Conservation (phyloP, 2,797 vertebrate species). For the Catharus ustulatus region DNA sequence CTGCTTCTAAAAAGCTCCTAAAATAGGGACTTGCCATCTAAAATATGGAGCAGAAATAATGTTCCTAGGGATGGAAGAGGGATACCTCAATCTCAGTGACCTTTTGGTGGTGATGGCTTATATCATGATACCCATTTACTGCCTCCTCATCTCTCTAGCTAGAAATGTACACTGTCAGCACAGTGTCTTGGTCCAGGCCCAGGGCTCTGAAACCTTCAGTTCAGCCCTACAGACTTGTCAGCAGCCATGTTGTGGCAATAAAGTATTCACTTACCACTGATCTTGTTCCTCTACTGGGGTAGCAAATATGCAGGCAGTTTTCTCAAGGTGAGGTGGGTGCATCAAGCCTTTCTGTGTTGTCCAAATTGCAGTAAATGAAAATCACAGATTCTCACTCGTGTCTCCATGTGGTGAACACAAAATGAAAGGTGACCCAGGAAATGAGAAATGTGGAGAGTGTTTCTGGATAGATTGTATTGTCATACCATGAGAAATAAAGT, state of each 20-base stretch:
- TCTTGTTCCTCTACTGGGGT: not conserved
- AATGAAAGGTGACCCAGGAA: not conserved
- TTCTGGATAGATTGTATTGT: not conserved
- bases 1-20: not conserved
- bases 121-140: not conserved
- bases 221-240: not conserved
- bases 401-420: not conserved
- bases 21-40: not conserved
- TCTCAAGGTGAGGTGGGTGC: not conserved
- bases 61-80: not conserved
- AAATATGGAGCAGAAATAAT: not conserved
- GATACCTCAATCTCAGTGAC: not conserved
- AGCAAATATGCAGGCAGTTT: not conserved
- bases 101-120: not conserved
- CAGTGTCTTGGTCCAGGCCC: not conserved
- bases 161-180: not conserved
- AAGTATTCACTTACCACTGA: not conserved
- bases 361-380: not conserved
- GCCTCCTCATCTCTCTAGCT: not conserved
- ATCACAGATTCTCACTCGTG: not conserved
- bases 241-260: not conserved
- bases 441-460: not conserved
- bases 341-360: not conserved
- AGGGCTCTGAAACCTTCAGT: not conserved
- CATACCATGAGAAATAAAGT: not conserved